phyloP scores from a whole-genome alignment of 2,113 vertebrate species.

The Phrynosoma blainvillii region DNA sequence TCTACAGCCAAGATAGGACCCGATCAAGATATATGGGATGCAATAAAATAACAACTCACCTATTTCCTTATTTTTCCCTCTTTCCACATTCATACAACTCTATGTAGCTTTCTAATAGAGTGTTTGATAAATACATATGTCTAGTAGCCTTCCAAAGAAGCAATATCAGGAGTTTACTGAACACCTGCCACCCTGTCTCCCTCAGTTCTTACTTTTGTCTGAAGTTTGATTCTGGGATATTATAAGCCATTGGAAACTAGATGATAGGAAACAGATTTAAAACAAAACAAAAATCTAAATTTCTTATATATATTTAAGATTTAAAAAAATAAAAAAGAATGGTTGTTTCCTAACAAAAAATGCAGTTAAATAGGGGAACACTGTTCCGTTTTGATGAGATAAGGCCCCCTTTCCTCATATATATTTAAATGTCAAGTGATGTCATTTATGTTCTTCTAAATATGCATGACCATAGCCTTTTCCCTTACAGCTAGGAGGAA shows the following conservation, averaged over 20 bases:
- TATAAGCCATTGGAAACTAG: neutral
- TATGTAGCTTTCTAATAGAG: neutral
- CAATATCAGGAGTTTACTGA: neutral
- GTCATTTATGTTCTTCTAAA: neutral
- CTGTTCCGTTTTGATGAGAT: neutral
- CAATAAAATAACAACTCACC: neutral
- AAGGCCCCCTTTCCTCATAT: neutral
- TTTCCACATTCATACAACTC: neutral
- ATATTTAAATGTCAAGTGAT: neutral
- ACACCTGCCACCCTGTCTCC: slow-evolving; percentile 12
- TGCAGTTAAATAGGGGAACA: neutral
- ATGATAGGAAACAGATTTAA: neutral
- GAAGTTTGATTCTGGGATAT: neutral
- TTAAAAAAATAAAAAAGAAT: neutral
- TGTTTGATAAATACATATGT: neutral
- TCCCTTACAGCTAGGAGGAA: neutral
- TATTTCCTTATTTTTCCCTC: neutral
- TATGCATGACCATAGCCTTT: neutral
- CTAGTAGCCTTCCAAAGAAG: fast-evolving
- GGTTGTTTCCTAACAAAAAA: neutral
- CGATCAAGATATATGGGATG: neutral
- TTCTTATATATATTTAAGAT: neutral
- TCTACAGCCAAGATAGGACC: slow-evolving; percentile 13
- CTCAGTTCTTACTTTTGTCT: neutral
- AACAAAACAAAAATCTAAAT: neutral